A percentile compares a stretch with the other conserved stretches of the same genome.
Evolutionary conservation across 2,888 invertebrate species (phyloP).

Genomic region (Phlogophora meticulosa): DNA sequence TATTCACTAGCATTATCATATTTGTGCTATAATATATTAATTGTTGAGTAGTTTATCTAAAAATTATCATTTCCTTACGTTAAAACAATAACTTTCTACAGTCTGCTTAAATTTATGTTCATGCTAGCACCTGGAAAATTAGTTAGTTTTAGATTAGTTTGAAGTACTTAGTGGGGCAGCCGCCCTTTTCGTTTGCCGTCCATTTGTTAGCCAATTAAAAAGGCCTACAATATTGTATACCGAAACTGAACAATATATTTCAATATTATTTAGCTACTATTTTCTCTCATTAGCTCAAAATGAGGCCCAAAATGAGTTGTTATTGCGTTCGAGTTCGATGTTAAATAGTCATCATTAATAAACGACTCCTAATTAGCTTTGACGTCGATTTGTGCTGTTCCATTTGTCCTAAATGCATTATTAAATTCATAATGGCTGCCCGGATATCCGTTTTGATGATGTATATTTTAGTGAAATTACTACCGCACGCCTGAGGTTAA

Average conservation of each 20-base stretch:
- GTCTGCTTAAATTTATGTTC: no score
- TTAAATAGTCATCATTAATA: constrained; percentile 45
- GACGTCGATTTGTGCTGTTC: constrained; percentile 43
- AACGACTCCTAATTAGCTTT: constrained; percentile 49
- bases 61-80: no score
- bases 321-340: constrained; percentile 23
- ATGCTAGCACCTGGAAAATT: no score
- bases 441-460: constrained; percentile 33
- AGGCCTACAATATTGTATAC: not conserved
- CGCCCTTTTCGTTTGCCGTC: not conserved
- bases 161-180: no score
- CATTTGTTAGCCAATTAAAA: not conserved
- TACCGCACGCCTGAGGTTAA: constrained; percentile 12
- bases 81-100: no score
- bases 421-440: constrained; percentile 35
- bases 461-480: constrained; percentile 37
- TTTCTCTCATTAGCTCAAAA: constrained; percentile 21
- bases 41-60: no score
- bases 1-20: no score
- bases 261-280: constrained; percentile 18
- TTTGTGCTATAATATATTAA: no score
- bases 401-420: constrained; percentile 51
- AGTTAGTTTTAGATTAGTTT: no score
- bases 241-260: not conserved
- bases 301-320: constrained; percentile 3